Base-by-base conservation (phyloP, 2,888 invertebrate genomes). In the Thymelicus sylvestris region DNA sequence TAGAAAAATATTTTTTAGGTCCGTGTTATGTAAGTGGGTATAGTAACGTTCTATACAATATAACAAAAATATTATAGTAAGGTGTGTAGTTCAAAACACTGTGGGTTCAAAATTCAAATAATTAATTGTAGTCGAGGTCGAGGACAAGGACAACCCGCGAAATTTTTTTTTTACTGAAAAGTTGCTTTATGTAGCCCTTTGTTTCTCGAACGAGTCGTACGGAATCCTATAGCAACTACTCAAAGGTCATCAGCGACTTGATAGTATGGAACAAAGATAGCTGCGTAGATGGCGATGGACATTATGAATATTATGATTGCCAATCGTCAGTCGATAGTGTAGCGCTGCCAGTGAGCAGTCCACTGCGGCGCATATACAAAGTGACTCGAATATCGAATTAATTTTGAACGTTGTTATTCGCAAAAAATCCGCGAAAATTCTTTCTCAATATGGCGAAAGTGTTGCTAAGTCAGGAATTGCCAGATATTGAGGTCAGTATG, bases 401-500 rank as follows among this genome's bases (percentile, higher is more conserved):
- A 44, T 44, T 44, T 66, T 15, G 31, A 52, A 24, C 57, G 63
- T 38, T 60, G 55, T 72, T 73, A 69, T 63, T 63, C 31, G 0
- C 31, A 0, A 41, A 19, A 39, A 52, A 0, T 41, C 65, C 72
- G 67, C 65, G 72, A 52, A 55, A 41, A 31, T 70, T 52, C 19
- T 15, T 78, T 79, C 75, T 15, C 75, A 87, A 76, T 67, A 93
- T 94, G 94, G 86, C 95, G 67, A 94, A 94, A 79, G 87, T 87
- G 73, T 76, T 94, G 75, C 78, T 97, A 65, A 97, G 96, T 86
- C 96, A 95, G 81, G 97, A 97, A 83, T 83, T 96, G 73, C 96
- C 96, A 2, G 97, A 97, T 87, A 97, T 97, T 81, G 97, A 97
- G 95, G 97, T 97, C 89, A 93, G 94, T 92, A 72, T 48, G 52